A percentile compares a stretch with the other conserved stretches of the same genome.
Conservation (phyloP, 2,888 invertebrate species). For the Apodemia hepburni region DNA sequence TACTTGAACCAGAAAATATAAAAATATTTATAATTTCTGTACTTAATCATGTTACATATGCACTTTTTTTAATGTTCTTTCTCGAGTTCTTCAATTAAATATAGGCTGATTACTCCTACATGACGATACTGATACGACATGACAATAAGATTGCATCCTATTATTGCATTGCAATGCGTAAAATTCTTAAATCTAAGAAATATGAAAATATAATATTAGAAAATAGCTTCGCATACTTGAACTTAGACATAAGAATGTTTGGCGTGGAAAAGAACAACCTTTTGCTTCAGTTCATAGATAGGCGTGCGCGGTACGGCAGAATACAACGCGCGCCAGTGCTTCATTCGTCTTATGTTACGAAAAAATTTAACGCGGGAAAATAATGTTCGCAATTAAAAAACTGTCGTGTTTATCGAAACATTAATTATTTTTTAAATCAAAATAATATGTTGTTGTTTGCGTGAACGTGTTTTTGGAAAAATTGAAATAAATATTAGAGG, state of each 20-base stretch:
- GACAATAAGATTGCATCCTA: too few relatives aligned
- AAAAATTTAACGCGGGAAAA: constrained; percentile 8
- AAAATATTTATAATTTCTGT: too few relatives aligned
- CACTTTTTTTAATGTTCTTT: too few relatives aligned
- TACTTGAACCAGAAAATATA: too few relatives aligned
- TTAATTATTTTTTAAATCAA: constrained; percentile 7
- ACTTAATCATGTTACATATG: too few relatives aligned
- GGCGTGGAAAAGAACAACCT: neutral
- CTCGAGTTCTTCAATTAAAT: too few relatives aligned
- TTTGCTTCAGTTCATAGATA: neutral
- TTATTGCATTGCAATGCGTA: too few relatives aligned
- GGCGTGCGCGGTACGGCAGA: constrained; percentile 7
- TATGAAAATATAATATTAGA: neutral
- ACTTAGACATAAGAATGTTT: neutral
- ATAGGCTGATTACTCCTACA: too few relatives aligned
- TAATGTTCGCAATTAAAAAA: constrained; percentile 1
- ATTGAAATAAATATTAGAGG: neutral
- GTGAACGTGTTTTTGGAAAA: neutral
- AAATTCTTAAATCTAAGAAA: too few relatives aligned
- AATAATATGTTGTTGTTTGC: constrained; percentile 3
- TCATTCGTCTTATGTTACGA: neutral
- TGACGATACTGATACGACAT: too few relatives aligned
- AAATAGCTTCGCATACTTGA: constrained; percentile 3
- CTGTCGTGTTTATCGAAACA: constrained; percentile 4
- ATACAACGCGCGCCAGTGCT: constrained; percentile 7